phyloP scores from a whole-genome alignment of 2,113 vertebrate species.

The Capreolus pygargus region DNA sequence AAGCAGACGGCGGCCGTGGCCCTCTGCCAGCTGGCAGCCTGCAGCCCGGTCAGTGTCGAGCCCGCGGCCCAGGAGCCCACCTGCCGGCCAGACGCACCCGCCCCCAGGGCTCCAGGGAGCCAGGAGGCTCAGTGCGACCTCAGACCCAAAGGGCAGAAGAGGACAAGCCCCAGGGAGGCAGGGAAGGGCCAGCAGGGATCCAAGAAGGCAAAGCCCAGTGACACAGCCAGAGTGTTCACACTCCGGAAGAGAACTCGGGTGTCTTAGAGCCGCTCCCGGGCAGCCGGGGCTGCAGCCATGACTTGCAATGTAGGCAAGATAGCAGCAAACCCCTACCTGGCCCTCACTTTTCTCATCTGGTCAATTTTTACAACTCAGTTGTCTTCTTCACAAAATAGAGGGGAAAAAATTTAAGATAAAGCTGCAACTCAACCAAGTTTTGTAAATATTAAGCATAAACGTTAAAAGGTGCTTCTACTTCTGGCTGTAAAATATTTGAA shows the following conservation, averaged over 20 bases:
- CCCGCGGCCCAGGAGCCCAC: conserved; percentile 52
- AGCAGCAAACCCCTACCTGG: accelerated
- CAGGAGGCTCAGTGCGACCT: conserved; percentile 57
- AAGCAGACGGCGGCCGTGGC: conserved; percentile 94
- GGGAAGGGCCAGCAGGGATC: conserved; percentile 78
- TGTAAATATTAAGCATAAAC: conserved; percentile 75
- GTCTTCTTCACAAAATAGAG: background rate
- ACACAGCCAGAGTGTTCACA: conserved; percentile 81
- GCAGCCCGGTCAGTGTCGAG: conserved; percentile 75
- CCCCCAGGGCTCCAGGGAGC: background rate
- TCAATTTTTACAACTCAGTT: background rate
- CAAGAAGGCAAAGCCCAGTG: conserved; percentile 82
- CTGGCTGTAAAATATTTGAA: conserved; percentile 74
- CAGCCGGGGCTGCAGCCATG: background rate
- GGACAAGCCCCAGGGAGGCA: conserved; percentile 79
- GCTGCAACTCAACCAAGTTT: background rate
- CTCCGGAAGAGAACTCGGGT: conserved; percentile 87
- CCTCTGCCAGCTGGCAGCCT: conserved; percentile 92
- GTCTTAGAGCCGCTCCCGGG: conserved; percentile 69
- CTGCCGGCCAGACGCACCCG: background rate
- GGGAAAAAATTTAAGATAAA: background rate
- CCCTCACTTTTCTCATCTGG: background rate
- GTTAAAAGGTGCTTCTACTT: conserved; percentile 50
- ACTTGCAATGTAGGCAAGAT: accelerated
- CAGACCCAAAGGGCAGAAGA: conserved; percentile 84